Base-by-base conservation (phyloP, 2,888 invertebrate genomes). In the Troides aeacus region DNA sequence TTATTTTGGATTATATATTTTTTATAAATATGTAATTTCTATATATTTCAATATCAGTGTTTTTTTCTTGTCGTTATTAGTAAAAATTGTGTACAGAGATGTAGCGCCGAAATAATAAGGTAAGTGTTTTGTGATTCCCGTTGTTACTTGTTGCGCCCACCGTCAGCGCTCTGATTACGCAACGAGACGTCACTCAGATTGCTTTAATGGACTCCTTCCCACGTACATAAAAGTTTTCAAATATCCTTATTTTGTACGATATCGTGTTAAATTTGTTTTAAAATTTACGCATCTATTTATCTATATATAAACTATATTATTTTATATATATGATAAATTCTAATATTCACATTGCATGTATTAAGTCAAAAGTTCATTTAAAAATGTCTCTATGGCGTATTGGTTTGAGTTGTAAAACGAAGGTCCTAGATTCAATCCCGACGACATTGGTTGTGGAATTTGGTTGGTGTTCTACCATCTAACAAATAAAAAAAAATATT, bases 141-240 rank as follows among this genome's bases (percentile, higher is more conserved):
- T 83, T 82, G 78, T 84, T 86, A 90, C 90, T 90, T 90, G 90
- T 90, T 90, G 90, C 90, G 82, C 81, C 81, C 74, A 64, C 70
- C 78, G 83, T 84, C 79, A 78, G 79, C 77, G 76, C 76, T 76
- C 72, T 65, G 74, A 78, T 91, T 91, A 90, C 88, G 88, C 90
- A 92, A 92, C 82, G 73, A 75, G 79, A 77, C 80, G 80, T 84
- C 69, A 39, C 58, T 70, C 12, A 50, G 63, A 63, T 59, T 42
- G 59, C 63, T 63, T 50, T 69, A 42, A 69, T 61, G 56, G 42
- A 12, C 60, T 6, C 57, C 2, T 21, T n/a, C n/a, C n/a, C 15
- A 53, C n/a, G 53, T 53, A 53, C 15, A 39, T 39, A 39, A 39
- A 39, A 15, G 5, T 50, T 17, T 50, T 17, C 50, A 50, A 50